Evolutionary conservation across 2,888 invertebrate genomes (phyloP).

Genomic region (Hermaeophaga mercurialis): DNA sequence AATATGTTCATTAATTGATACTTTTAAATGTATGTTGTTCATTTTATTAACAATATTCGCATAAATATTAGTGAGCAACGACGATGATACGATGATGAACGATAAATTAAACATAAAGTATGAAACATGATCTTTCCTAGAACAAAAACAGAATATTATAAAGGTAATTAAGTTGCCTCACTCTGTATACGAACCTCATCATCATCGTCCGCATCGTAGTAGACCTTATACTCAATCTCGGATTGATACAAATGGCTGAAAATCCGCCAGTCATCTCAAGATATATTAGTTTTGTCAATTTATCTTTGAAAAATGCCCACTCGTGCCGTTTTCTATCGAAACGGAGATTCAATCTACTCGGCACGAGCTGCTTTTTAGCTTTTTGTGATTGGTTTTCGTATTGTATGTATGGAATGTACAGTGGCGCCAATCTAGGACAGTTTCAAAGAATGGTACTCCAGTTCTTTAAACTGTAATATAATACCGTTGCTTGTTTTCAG

Average conservation of each 20-base stretch:
- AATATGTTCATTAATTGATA: too few relatives aligned
- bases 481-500: too few relatives aligned
- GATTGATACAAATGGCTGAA: conserved; percentile 13
- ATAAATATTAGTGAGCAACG: too few relatives aligned
- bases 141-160: too few relatives aligned
- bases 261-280: conserved; percentile 10
- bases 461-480: too few relatives aligned
- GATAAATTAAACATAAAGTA: too few relatives aligned
- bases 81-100: too few relatives aligned
- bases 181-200: conserved; percentile 5
- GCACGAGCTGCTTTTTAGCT: conserved; percentile 11
- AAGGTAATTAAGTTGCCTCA: too few relatives aligned
- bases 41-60: too few relatives aligned
- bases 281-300: conserved; percentile 18
- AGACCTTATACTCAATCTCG: not conserved
- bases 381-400: conserved; percentile 6
- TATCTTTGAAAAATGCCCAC: conserved; percentile 8
- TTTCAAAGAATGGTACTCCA: too few relatives aligned
- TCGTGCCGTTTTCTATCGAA: conserved; percentile 15
- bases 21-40: too few relatives aligned
- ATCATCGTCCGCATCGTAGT: conserved; percentile 8
- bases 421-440: not conserved
- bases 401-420: conserved; percentile 1
- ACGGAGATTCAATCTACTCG: conserved; percentile 11
- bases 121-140: too few relatives aligned